phyloP scores from a whole-genome alignment of 2,888 invertebrate species.

The Parnassius apollo region DNA sequence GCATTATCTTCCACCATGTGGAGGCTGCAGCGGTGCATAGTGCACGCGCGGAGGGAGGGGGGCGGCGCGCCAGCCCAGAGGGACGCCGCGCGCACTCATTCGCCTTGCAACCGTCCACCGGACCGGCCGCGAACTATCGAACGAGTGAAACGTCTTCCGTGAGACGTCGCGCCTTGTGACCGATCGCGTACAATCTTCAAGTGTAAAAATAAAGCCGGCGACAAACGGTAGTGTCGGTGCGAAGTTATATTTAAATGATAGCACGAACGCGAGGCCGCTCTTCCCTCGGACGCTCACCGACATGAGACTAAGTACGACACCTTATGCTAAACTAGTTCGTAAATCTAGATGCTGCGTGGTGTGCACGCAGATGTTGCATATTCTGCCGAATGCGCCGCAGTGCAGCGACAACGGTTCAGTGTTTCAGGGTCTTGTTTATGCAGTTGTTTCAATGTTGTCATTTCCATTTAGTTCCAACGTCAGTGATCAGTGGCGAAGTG shows the following conservation, averaged over 20 bases:
- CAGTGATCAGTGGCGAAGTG: slow-evolving; percentile 38
- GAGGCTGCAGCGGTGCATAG: slow-evolving; percentile 71
- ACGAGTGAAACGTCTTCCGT: slow-evolving; percentile 43
- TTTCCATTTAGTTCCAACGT: slow-evolving; percentile 2
- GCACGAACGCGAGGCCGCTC: slow-evolving; percentile 64
- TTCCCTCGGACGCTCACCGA: slow-evolving; percentile 62
- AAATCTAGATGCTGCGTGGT: slow-evolving; percentile 32
- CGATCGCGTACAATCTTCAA: slow-evolving; percentile 56
- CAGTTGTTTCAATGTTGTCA: slow-evolving; percentile 9
- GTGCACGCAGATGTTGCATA: slow-evolving; percentile 36
- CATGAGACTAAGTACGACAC: slow-evolving; percentile 77
- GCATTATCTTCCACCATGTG: slow-evolving; percentile 66
- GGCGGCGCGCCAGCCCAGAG: slow-evolving; percentile 45
- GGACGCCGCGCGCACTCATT: slow-evolving; percentile 51
- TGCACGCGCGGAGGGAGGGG: slow-evolving; percentile 48
- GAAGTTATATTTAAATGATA: slow-evolving; percentile 80
- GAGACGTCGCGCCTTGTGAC: slow-evolving; percentile 59
- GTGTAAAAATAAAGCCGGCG: slow-evolving; percentile 79
- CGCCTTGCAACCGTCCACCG: slow-evolving; percentile 57
- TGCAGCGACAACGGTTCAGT: slow-evolving; percentile 29
- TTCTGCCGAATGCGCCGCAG: slow-evolving; percentile 40
- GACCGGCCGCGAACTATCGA: slow-evolving; percentile 45
- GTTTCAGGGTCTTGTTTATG: slow-evolving; percentile 13
- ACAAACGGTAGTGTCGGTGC: slow-evolving; percentile 65
- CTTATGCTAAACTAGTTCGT: slow-evolving; percentile 54